These are phyloP conservation scores for Saccostrea echinata DNA, from an alignment of 1,140 invertebrate genomes.

Conservation along the genomic window DNA sequence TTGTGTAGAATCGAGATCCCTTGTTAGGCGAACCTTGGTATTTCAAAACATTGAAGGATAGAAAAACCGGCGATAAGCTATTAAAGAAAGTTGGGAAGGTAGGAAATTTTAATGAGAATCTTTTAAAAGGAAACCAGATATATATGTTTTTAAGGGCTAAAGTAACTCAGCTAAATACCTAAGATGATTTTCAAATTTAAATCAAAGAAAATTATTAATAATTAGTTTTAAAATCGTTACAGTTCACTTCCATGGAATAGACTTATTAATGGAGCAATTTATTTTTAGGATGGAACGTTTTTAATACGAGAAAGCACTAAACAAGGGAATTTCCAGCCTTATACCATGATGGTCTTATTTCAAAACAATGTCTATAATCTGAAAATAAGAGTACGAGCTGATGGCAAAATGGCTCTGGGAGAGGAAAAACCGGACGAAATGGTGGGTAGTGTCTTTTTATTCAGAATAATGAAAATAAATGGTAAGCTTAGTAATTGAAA, in stretches of 20 bases:
- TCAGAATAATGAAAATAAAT: too few species aligned
- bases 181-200: too few species aligned
- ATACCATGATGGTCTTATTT: conserved; percentile 60
- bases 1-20: conserved; percentile 52
- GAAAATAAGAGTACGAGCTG: conserved; percentile 55
- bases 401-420: conserved; percentile 60
- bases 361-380: conserved; percentile 57
- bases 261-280: background rate
- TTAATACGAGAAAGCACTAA: conserved; percentile 59
- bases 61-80: conserved; percentile 47
- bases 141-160: too few species aligned
- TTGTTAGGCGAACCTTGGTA: conserved; percentile 53
- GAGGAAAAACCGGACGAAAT: conserved; percentile 64
- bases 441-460: conserved; percentile 31
- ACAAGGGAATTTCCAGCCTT: conserved; percentile 56
- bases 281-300: conserved; percentile 58
- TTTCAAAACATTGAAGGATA: conserved; percentile 51
- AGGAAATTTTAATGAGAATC: background rate
- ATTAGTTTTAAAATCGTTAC: too few species aligned
- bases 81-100: conserved; percentile 50
- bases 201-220: too few species aligned
- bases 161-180: too few species aligned
- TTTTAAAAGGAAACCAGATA: too few species aligned
- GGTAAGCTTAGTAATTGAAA: too few species aligned
- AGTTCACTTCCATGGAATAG: too few species aligned